These are phyloP conservation scores for Cheumatopsyche charites DNA, from an alignment of 1,140 invertebrate genomes.

Conservation along the genomic window DNA sequence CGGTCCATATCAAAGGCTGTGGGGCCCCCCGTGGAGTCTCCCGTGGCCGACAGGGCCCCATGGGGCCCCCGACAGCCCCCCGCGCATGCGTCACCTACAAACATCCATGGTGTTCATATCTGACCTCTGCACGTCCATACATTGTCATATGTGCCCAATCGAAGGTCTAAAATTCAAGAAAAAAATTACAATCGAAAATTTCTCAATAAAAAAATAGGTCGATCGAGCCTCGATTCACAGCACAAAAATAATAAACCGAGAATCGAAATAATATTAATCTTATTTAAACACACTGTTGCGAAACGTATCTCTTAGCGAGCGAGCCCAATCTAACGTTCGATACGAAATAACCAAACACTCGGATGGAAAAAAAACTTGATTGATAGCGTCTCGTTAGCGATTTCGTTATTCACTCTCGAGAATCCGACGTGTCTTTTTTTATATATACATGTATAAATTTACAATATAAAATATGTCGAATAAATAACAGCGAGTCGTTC, in stretches of 20 bases:
- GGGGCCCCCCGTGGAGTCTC: constrained; percentile 23
- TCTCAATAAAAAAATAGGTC: no score
- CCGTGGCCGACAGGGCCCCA: constrained; percentile 36
- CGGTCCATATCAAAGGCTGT: constrained; percentile 30
- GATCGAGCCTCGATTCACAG: no score
- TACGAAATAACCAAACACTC: not conserved
- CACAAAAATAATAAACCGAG: no score
- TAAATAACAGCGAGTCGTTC: constrained; percentile 5
- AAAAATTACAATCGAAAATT: no score
- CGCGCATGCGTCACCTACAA: constrained; percentile 40
- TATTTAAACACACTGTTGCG: no score
- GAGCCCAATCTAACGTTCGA: no score
- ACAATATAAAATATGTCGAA: not conserved
- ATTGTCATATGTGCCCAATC: constrained; percentile 3
- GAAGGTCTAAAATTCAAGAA: not conserved
- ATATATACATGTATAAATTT: no score
- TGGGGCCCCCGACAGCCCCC: constrained; percentile 15
- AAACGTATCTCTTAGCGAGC: no score
- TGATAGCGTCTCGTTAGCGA: constrained; percentile 20
- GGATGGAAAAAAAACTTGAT: constrained; percentile 26
- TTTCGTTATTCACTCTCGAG: constrained; percentile 4
- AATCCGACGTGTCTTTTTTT: not conserved
- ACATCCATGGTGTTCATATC: constrained; percentile 27
- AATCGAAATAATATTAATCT: no score
- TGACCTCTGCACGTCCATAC: constrained; percentile 36